These are phyloP conservation scores for Zapus hudsonius DNA, from an alignment of 2,113 vertebrate genomes.

Conservation along the genomic window DNA sequence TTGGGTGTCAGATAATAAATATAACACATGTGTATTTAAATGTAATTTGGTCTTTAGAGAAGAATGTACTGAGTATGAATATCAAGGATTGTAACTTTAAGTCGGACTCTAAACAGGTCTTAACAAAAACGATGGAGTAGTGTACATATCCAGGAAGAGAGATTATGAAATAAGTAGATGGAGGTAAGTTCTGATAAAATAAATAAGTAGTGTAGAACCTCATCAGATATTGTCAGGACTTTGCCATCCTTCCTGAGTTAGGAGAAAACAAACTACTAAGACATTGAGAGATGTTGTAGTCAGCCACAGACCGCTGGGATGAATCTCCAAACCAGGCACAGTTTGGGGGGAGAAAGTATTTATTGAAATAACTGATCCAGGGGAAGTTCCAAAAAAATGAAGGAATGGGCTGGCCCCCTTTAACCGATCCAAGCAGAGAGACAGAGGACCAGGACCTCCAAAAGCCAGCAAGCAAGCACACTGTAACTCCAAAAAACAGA, in stretches of 20 bases:
- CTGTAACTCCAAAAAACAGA: too few species aligned
- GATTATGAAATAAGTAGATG: background rate
- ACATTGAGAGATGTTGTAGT: background rate
- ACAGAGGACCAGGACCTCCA: too few species aligned
- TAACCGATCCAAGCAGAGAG: too few species aligned
- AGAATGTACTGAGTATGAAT: background rate
- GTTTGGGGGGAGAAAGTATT: too few species aligned
- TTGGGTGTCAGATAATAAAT: background rate
- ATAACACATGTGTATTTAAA: background rate
- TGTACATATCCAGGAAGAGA: background rate
- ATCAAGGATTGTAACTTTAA: background rate
- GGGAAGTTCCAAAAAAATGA: too few species aligned
- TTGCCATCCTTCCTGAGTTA: slow-evolving; percentile 19
- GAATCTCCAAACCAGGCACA: too few species aligned
- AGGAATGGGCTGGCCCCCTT: too few species aligned
- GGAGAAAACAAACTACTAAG: background rate
- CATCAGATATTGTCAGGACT: background rate
- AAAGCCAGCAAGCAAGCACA: too few species aligned
- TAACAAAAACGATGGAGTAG: background rate
- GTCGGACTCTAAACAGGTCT: background rate
- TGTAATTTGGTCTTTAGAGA: background rate
- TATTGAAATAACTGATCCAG: too few species aligned
- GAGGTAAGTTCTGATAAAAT: background rate
- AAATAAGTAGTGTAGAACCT: background rate
- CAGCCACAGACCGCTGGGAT: too few species aligned